Evolutionary conservation across 2,888 invertebrate species (phyloP).

Genomic region (Eustalomyia histrio): DNA sequence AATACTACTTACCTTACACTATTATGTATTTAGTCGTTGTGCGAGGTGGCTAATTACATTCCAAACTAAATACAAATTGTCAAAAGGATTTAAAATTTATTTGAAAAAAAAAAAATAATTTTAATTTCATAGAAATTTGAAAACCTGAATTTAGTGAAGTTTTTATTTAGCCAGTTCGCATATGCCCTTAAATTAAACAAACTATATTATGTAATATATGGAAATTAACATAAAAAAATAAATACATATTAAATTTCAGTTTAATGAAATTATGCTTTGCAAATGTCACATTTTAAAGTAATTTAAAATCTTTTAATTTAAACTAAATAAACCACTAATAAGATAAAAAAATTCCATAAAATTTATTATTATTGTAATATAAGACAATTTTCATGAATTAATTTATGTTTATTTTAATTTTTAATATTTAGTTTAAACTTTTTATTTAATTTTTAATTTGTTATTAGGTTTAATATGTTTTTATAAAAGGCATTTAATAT

Average conservation of each 20-base stretch:
- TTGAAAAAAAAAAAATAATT: too few relatives aligned
- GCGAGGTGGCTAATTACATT: too few relatives aligned
- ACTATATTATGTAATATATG: background rate
- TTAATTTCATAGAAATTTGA: too few relatives aligned
- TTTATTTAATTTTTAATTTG: constrained; percentile 2
- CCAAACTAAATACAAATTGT: too few relatives aligned
- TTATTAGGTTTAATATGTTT: constrained; percentile 23
- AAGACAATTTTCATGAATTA: constrained; percentile 8
- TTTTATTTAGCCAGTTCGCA: too few relatives aligned
- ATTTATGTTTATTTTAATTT: constrained; percentile 11
- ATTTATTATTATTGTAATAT: constrained; percentile 46
- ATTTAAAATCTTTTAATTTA: background rate
- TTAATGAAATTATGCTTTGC: background rate
- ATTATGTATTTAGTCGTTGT: too few relatives aligned
- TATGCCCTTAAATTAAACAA: too few relatives aligned
- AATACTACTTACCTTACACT: too few relatives aligned
- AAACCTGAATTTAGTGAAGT: too few relatives aligned
- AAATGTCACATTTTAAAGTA: background rate
- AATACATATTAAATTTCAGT: background rate
- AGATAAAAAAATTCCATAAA: background rate
- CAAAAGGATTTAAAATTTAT: too few relatives aligned
- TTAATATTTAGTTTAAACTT: background rate
- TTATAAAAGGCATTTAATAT: constrained; percentile 44
- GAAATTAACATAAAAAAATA: background rate
- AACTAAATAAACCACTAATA: constrained; percentile 12